Evolutionary conservation across 1,140 invertebrate species (phyloP).

Genomic region (Parasteatoda tepidariorum): DNA sequence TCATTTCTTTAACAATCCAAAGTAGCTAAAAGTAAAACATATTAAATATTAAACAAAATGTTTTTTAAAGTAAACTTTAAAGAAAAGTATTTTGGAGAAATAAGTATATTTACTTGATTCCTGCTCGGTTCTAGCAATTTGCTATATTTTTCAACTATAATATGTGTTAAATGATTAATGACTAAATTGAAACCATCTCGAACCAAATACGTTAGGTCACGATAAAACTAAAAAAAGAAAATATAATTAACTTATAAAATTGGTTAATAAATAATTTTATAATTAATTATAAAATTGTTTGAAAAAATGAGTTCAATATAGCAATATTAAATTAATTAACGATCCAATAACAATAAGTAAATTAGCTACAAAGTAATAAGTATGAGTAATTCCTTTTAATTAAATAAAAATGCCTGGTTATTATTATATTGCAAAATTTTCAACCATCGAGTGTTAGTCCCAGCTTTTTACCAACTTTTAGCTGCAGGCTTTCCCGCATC

Average conservation of each 20-base stretch:
- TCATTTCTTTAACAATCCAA: constrained; percentile 80
- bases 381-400: no score
- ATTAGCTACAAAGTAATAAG: no score
- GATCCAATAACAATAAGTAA: no score
- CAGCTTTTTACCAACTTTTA: no score
- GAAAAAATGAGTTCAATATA: neutral
- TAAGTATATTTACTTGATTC: constrained; percentile 73
- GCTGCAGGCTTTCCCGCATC: no score
- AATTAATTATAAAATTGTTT: neutral
- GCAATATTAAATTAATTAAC: neutral
- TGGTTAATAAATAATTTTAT: neutral
- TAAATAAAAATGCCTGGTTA: no score
- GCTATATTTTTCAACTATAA: constrained; percentile 90
- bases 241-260: constrained; percentile 70
- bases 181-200: constrained; percentile 88
- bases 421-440: no score
- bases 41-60: neutral
- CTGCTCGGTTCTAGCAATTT: constrained; percentile 84
- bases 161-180: constrained; percentile 81
- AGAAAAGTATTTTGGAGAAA: constrained; percentile 1
- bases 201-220: constrained; percentile 88
- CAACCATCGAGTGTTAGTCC: no score
- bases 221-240: constrained; percentile 80
- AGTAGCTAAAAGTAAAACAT: constrained; percentile 66
- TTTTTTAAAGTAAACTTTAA: neutral